These are phyloP conservation scores for Acronicta aceris DNA, from an alignment of 2,888 invertebrate genomes.

Conservation along the genomic window DNA sequence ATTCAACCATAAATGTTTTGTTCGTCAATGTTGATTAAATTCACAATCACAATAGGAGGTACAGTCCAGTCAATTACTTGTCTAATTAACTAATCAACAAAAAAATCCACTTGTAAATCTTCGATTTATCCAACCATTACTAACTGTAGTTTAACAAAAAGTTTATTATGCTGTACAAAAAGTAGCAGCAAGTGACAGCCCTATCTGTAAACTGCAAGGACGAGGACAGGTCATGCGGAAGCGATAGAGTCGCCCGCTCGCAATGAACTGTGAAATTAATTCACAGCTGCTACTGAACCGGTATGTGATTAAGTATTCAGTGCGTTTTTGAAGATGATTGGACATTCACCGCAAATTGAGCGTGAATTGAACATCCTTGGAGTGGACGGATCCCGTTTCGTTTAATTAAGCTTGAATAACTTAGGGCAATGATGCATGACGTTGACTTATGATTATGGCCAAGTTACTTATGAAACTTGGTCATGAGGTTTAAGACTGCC, in stretches of 20 bases:
- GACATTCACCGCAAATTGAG: conserved; percentile 8
- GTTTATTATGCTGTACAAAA: conserved; percentile 1
- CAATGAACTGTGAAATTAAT: conserved; percentile 58
- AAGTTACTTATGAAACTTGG: too few species aligned
- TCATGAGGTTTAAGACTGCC: too few species aligned
- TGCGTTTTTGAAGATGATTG: conserved; percentile 26
- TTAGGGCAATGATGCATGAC: too few species aligned
- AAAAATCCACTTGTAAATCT: conserved; percentile 22
- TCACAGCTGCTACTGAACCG: conserved; percentile 24
- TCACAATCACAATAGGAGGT: conserved; percentile 29
- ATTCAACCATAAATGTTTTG: conserved; percentile 2
- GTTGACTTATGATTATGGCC: too few species aligned
- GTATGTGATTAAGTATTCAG: conserved; percentile 23
- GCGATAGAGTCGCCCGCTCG: conserved; percentile 31
- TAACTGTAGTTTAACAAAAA: conserved; percentile 32
- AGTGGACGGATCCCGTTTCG: neutral
- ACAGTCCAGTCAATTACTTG: conserved; percentile 8
- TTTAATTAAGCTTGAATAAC: neutral
- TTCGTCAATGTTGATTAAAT: conserved; percentile 4
- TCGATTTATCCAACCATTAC: conserved; percentile 20
- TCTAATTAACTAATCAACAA: conserved; percentile 17
- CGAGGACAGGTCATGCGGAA: conserved; percentile 57
- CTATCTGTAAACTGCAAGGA: conserved; percentile 28
- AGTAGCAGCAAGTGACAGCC: conserved; percentile 17
- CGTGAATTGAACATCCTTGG: conserved; percentile 10